phyloP scores from a whole-genome alignment of 2,888 invertebrate genomes.

The Octonoba sinensis region DNA sequence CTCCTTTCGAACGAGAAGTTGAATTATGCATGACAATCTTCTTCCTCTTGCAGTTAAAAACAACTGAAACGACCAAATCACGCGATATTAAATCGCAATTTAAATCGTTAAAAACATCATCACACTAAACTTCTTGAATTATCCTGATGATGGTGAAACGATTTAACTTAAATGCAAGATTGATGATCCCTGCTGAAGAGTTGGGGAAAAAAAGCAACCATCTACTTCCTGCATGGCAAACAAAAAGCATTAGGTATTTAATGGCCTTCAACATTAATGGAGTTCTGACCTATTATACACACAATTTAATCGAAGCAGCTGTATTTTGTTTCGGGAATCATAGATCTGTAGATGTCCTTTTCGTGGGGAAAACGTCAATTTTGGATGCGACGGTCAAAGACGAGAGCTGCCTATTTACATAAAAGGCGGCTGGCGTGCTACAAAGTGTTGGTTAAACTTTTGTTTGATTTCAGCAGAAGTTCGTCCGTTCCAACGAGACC shows the following conservation, averaged over 20 bases:
- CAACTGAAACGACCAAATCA: no score
- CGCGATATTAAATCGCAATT: conserved; percentile 6
- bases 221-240: no score
- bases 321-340: no score
- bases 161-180: conserved; percentile 46
- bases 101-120: conserved; percentile 23
- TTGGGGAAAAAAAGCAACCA: background rate
- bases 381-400: conserved; percentile 9
- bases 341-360: no score
- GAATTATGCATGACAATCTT: no score
- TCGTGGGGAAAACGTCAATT: conserved; percentile 1
- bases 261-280: conserved; percentile 46
- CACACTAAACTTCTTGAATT: conserved; percentile 8
- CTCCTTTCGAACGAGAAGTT: no score
- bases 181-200: conserved; percentile 31
- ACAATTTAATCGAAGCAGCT: conserved; percentile 14
- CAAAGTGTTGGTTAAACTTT: conserved; percentile 16
- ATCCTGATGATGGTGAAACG: conserved; percentile 39
- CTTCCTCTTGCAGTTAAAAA: no score
- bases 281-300: conserved; percentile 28
- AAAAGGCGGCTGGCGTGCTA: conserved; percentile 26
- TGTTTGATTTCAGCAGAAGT: conserved; percentile 26
- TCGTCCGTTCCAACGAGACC: no score
- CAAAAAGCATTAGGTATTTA: conserved; percentile 1
- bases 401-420: conserved; percentile 31